A percentile compares a stretch with the other conserved stretches of the same genome.
These are phyloP conservation scores for Apantesis nais DNA, from an alignment of 2,888 invertebrate species.

Conservation along the genomic window DNA sequence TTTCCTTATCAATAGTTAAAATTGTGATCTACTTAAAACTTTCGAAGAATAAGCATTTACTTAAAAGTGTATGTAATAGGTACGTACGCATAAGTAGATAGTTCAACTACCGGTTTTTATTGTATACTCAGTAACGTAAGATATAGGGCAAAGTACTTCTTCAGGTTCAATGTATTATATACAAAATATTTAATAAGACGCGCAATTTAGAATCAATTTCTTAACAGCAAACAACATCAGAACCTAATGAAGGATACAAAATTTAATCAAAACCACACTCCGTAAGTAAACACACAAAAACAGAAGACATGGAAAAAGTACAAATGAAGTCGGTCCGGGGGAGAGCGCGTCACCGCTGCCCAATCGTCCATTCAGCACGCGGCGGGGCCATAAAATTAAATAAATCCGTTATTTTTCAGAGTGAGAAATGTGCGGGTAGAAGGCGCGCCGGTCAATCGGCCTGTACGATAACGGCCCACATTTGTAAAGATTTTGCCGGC, in stretches of 20 bases:
- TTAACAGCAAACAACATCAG: slow-evolving; percentile 18
- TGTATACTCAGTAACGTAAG: neutral
- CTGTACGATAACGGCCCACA: slow-evolving; percentile 81
- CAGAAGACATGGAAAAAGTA: slow-evolving; percentile 46
- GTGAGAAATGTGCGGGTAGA: slow-evolving; percentile 74
- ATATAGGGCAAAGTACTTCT: neutral
- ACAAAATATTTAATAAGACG: slow-evolving; percentile 7
- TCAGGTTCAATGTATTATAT: no score
- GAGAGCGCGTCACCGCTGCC: slow-evolving; percentile 50
- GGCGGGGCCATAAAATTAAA: slow-evolving; percentile 83
- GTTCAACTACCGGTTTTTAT: neutral
- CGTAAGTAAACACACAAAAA: slow-evolving; percentile 48
- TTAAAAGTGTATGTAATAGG: no score
- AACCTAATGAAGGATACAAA: slow-evolving; percentile 27
- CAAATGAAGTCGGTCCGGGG: slow-evolving; percentile 51
- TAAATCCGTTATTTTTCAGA: slow-evolving; percentile 86
- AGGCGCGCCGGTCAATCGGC: slow-evolving; percentile 78
- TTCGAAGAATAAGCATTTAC: neutral
- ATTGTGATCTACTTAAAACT: neutral
- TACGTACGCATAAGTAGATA: neutral
- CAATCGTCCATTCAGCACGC: slow-evolving; percentile 84
- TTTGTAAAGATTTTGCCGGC: slow-evolving; percentile 84
- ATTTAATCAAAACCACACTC: slow-evolving; percentile 34
- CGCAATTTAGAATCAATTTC: slow-evolving; percentile 8
- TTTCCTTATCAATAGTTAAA: neutral